Evolutionary conservation across 1,140 invertebrate genomes (phyloP).

Genomic region (Achatina immaculata): DNA sequence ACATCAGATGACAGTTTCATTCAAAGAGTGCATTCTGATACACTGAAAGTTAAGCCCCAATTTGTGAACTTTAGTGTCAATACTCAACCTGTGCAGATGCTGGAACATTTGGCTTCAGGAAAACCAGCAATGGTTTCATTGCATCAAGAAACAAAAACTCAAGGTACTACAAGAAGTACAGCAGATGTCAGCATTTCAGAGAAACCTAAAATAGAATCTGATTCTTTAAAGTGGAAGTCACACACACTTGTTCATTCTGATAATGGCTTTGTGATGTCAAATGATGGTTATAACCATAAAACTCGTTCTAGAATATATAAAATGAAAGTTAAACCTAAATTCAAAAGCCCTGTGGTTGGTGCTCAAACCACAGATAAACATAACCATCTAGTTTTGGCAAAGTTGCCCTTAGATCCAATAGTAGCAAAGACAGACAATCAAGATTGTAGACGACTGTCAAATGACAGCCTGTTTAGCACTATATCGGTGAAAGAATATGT

Average conservation of each 20-base stretch:
- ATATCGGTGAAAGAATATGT: constrained; percentile 51
- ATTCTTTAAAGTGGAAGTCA: constrained; percentile 21
- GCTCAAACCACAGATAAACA: background rate
- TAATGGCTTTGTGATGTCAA: constrained; percentile 40
- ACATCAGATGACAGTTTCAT: constrained; percentile 46
- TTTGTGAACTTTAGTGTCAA: too few species aligned
- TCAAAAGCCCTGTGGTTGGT: background rate
- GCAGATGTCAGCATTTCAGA: background rate
- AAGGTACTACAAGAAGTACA: background rate
- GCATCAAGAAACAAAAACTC: background rate
- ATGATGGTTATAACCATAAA: constrained; percentile 38
- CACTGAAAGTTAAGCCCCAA: background rate
- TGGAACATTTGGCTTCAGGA: too few species aligned
- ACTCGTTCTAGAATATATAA: background rate
- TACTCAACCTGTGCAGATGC: too few species aligned
- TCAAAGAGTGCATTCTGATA: background rate
- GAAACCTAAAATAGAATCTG: background rate
- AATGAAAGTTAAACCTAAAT: background rate
- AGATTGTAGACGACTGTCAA: constrained; percentile 25
- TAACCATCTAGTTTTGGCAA: background rate
- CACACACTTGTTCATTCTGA: constrained; percentile 21
- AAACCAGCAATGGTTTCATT: background rate
- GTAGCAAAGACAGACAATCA: background rate
- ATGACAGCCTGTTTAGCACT: constrained; percentile 42
- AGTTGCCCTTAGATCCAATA: background rate